These are phyloP conservation scores for Cydia fagiglandana DNA, from an alignment of 1,140 invertebrate genomes.

Conservation along the genomic window DNA sequence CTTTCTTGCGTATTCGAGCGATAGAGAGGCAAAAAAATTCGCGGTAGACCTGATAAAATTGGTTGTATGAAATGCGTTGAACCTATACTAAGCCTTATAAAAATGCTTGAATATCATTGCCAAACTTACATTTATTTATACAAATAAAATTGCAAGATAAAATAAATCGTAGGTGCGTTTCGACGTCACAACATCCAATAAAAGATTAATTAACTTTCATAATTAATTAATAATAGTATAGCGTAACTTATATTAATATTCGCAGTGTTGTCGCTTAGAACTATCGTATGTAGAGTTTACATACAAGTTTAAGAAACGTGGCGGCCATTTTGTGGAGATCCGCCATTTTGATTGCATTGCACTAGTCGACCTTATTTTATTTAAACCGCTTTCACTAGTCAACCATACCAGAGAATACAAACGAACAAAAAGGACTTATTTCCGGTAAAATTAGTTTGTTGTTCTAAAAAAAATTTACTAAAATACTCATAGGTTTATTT, in stretches of 20 bases:
- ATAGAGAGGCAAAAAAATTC: too few species aligned
- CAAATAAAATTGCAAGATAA: constrained; percentile 32
- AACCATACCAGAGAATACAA: neutral
- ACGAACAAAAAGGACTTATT: neutral
- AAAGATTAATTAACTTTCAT: constrained; percentile 51
- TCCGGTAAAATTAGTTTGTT: neutral
- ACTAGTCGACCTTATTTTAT: neutral
- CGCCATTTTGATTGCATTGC: constrained; percentile 39
- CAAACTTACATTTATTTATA: constrained; percentile 29
- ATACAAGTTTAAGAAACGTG: constrained; percentile 43
- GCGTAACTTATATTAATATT: constrained; percentile 71
- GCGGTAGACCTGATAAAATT: constrained; percentile 37
- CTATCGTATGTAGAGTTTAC: constrained; percentile 53
- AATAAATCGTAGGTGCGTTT: constrained; percentile 53
- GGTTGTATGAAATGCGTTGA: constrained; percentile 41
- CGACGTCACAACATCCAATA: constrained; percentile 67
- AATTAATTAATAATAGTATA: constrained; percentile 48
- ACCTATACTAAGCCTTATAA: constrained; percentile 60
- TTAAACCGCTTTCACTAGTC: constrained; percentile 6
- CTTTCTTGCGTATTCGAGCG: too few species aligned
- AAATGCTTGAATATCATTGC: constrained; percentile 43
- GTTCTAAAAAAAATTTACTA: neutral
- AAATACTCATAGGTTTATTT: neutral
- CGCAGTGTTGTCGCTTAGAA: constrained; percentile 65
- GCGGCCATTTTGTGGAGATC: constrained; percentile 32